A percentile compares a stretch with the other conserved stretches of the same genome.
These are phyloP conservation scores for Acrobasis consociella DNA, from an alignment of 2,888 invertebrate species.

Conservation along the genomic window DNA sequence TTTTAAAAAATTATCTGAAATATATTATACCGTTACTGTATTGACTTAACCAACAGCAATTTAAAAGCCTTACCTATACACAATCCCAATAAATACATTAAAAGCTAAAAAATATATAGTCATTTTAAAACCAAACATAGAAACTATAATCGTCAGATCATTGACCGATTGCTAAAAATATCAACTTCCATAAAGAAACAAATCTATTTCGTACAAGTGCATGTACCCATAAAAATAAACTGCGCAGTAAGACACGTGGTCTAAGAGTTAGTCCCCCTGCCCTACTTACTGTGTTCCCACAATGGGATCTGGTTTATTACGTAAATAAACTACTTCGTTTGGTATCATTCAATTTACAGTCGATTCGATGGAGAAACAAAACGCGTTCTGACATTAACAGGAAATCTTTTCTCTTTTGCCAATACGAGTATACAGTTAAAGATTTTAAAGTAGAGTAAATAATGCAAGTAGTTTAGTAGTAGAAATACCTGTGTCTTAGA, in stretches of 20 bases:
- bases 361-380: not conserved
- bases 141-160: not conserved
- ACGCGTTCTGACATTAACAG: not conserved
- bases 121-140: not conserved
- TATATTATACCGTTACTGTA: too few relatives aligned
- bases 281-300: constrained; percentile 42
- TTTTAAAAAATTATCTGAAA: too few relatives aligned
- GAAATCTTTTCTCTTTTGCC: too few relatives aligned
- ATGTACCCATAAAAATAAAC: constrained; percentile 40
- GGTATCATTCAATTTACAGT: constrained; percentile 3
- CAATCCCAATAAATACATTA: too few relatives aligned
- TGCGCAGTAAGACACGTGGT: constrained; percentile 53
- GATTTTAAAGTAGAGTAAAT: too few relatives aligned
- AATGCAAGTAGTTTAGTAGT: too few relatives aligned
- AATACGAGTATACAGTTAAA: too few relatives aligned
- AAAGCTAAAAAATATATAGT: not conserved
- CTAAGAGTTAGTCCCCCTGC: constrained; percentile 37
- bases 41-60: too few relatives aligned
- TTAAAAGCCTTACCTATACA: too few relatives aligned
- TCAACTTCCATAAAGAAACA: not conserved
- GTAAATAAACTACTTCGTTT: constrained; percentile 11
- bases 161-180: constrained; percentile 16
- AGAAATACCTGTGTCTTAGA: too few relatives aligned
- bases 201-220: constrained; percentile 15
- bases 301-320: constrained; percentile 33